Conservation (phyloP, 2,113 vertebrate species). For the Isurus oxyrinchus region DNA sequence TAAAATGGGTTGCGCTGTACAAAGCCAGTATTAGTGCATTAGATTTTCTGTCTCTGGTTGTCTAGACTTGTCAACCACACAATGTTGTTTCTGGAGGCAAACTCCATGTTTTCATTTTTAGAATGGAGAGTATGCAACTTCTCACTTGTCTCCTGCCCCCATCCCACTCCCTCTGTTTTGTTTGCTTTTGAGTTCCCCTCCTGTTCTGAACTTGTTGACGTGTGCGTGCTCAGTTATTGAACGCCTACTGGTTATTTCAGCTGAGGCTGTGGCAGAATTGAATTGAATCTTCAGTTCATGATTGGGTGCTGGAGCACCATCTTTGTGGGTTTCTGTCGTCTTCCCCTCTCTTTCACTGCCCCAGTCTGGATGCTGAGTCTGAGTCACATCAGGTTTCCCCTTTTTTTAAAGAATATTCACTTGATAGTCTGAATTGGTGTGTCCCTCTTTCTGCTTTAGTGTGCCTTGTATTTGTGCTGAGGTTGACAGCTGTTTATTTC, state of each 20-base stretch:
- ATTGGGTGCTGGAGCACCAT: not conserved
- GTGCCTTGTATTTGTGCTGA: not conserved
- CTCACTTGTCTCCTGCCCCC: not conserved
- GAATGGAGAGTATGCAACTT: not conserved
- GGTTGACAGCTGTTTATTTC: not conserved
- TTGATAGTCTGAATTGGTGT: not conserved
- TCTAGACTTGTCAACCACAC: slow-evolving; percentile 3
- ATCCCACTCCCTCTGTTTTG: not conserved
- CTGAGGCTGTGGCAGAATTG: not conserved
- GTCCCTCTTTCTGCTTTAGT: not conserved
- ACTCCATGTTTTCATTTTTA: not conserved
- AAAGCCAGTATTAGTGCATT: not conserved
- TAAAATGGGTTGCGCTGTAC: not conserved
- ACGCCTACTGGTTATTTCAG: not conserved
- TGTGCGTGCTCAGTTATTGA: not conserved
- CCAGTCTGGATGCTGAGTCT: not conserved
- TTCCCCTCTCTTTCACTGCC: not conserved
- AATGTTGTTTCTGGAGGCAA: not conserved
- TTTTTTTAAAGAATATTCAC: not conserved
- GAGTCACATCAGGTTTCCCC: not conserved
- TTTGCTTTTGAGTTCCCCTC: not conserved
- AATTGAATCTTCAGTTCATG: not conserved
- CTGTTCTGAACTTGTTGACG: not conserved
- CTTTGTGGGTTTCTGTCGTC: not conserved
- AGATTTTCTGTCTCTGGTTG: not conserved